phyloP scores from a whole-genome alignment of 2,888 invertebrate species.

The Melanostoma mellinum region DNA sequence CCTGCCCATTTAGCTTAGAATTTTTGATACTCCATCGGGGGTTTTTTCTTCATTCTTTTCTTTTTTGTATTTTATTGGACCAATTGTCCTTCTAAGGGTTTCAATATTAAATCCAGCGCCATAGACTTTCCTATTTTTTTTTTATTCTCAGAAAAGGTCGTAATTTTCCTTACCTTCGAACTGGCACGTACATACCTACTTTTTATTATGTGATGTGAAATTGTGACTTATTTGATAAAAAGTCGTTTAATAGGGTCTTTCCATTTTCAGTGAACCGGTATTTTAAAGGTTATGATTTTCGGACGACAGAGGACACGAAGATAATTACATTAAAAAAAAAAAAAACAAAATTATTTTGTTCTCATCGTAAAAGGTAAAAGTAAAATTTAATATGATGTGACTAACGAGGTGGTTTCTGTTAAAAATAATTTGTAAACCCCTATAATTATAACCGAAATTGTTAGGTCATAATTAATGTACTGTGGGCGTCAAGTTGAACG shows the following conservation, averaged over 20 bases:
- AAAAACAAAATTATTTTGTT: conserved; percentile 41
- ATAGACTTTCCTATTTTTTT: too few species aligned
- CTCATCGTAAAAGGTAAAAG: conserved; percentile 29
- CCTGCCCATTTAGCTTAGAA: conserved; percentile 14
- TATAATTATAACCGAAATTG: conserved; percentile 53
- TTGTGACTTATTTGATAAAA: neutral
- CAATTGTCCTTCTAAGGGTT: neutral
- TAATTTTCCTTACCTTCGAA: too few species aligned
- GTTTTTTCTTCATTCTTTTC: neutral
- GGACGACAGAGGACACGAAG: neutral
- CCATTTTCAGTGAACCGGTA: conserved; percentile 1
- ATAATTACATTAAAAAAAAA: conserved; percentile 17
- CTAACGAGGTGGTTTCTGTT: conserved; percentile 62
- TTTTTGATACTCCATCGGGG: neutral
- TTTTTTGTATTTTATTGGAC: neutral
- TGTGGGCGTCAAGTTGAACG: conserved; percentile 26
- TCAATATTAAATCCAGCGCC: too few species aligned
- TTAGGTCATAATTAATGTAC: conserved; percentile 64
- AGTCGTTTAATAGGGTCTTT: neutral
- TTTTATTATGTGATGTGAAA: conserved; percentile 13
- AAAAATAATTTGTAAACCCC: conserved; percentile 67
- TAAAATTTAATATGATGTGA: conserved; percentile 23
- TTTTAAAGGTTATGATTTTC: conserved; percentile 10
- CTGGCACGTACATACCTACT: conserved; percentile 5
- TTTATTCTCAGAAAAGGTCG: too few species aligned